These are phyloP conservation scores for Neoniphon sammara DNA, from an alignment of 2,797 vertebrate genomes.

Conservation along the genomic window DNA sequence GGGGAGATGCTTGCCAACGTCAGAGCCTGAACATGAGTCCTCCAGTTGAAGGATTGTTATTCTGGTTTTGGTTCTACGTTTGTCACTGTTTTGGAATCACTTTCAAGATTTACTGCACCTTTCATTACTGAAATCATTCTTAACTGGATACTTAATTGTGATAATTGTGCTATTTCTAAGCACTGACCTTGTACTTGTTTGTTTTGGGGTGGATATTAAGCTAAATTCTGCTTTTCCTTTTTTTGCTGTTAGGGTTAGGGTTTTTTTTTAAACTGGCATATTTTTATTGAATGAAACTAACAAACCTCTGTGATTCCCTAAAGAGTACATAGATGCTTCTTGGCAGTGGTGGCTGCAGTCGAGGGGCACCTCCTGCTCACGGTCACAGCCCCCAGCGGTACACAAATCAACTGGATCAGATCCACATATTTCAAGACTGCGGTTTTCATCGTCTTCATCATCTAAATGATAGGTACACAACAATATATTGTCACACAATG, in stretches of 20 bases:
- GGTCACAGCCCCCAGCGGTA: slow-evolving; percentile 44
- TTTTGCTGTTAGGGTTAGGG: not conserved
- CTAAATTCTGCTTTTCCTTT: not conserved
- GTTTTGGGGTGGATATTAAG: not conserved
- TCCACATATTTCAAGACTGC: slow-evolving; percentile 40
- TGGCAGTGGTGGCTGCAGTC: slow-evolving; percentile 42
- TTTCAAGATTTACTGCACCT: not conserved
- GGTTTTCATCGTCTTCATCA: slow-evolving; percentile 35
- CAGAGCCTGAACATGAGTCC: no score
- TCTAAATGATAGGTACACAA: slow-evolving; percentile 36
- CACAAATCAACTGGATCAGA: slow-evolving; percentile 60
- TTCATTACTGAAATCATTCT: not conserved
- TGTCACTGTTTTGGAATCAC: not conserved
- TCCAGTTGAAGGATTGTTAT: no score
- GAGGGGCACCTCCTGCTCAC: slow-evolving; percentile 78
- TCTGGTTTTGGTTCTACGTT: not conserved
- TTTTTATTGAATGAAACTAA: not conserved
- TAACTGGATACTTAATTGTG: not conserved
- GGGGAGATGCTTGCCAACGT: no score
- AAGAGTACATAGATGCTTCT: slow-evolving; percentile 50
- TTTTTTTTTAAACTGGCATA: not conserved
- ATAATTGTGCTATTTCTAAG: not conserved
- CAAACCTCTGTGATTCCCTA: slow-evolving; percentile 66
- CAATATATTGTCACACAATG: slow-evolving; percentile 3
- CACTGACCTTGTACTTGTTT: not conserved